Evolutionary conservation across 2,888 invertebrate species (phyloP).

Genomic region (Eristalis pertinax): DNA sequence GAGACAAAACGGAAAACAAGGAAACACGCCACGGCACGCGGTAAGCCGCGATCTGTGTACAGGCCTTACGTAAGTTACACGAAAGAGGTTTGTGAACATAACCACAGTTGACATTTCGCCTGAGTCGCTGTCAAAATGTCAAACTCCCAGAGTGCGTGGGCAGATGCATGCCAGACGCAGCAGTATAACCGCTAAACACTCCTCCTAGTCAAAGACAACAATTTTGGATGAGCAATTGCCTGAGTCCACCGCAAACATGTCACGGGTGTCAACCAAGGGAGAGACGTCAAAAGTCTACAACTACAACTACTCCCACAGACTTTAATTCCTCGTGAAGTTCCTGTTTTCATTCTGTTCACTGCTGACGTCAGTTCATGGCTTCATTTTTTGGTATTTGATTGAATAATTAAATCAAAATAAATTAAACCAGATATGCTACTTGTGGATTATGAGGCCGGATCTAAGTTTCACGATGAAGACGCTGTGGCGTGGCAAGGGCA

Average conservation of each 20-base stretch:
- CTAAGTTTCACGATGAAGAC: conserved; percentile 42
- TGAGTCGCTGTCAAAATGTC: conserved; percentile 32
- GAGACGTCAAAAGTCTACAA: conserved; percentile 12
- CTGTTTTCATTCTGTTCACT: conserved; percentile 25
- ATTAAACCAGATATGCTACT: conserved; percentile 47
- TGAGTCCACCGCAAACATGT: neutral
- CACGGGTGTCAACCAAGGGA: no score
- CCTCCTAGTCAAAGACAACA: conserved; percentile 3
- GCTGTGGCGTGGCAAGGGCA: neutral
- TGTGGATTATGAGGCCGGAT: conserved; percentile 58
- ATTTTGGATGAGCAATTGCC: neutral
- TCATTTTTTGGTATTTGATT: conserved; percentile 53
- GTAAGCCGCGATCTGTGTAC: neutral
- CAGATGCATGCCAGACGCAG: neutral
- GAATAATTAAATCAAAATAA: conserved; percentile 54
- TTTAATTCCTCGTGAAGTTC: conserved; percentile 1
- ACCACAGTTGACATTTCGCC: conserved; percentile 37
- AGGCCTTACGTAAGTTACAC: conserved; percentile 28
- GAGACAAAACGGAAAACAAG: neutral
- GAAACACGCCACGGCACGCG: conserved; percentile 22
- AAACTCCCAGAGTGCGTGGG: neutral
- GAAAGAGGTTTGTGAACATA: conserved; percentile 7
- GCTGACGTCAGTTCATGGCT: conserved; percentile 45
- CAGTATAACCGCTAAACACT: neutral
- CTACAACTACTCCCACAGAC: conserved; percentile 47